Base-by-base conservation (phyloP, 2,113 vertebrate species). In the Alethe castanea region DNA sequence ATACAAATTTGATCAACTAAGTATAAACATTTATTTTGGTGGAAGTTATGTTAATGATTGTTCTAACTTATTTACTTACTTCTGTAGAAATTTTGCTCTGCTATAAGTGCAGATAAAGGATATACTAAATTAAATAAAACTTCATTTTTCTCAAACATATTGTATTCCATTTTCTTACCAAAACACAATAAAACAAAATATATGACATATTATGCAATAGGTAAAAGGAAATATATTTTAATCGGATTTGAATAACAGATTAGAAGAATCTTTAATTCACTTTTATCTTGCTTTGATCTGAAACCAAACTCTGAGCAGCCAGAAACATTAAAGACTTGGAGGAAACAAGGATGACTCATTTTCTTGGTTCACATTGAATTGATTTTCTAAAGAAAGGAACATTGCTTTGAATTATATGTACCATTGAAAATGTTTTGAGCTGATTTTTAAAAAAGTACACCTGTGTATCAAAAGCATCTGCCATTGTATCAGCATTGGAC, bases 191-290 rank as follows among this genome's bases (percentile, higher is more conserved):
- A 92, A 93, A 36, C 18, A 80, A 82, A 90, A 47, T 70, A 77
- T n/a, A 38, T 67, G 9, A 48, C 70, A 40, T 61, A 78, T 53
- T 91, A 69, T 74, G 29, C 35, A 72, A 25, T 59, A 91, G 48
- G 89, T 73, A 73, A 94, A 71, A 92, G 36, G 54, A 93, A 91
- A 89, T 89, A 33, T 53, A 79, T 92, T 86, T 96, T 83, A 76
- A 50, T 70, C 80, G 91, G 50, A 91, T 79, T 66, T 73, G 66
- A 91, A 86, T 92, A 92, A 81, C 61, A 90, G 19, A 90, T 83
- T 71, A 93, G 86, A 60, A 91, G 47, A 81, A 87, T 96, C 69
- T 96, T 95, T 91, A 92, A 95, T 89, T 91, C 70, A 83, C 91
- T 93, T 95, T 94, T 45, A 73, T 88, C 35, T 53, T 57, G 24